These are phyloP conservation scores for Andrena minutula DNA, from an alignment of 2,888 invertebrate species.

Conservation along the genomic window DNA sequence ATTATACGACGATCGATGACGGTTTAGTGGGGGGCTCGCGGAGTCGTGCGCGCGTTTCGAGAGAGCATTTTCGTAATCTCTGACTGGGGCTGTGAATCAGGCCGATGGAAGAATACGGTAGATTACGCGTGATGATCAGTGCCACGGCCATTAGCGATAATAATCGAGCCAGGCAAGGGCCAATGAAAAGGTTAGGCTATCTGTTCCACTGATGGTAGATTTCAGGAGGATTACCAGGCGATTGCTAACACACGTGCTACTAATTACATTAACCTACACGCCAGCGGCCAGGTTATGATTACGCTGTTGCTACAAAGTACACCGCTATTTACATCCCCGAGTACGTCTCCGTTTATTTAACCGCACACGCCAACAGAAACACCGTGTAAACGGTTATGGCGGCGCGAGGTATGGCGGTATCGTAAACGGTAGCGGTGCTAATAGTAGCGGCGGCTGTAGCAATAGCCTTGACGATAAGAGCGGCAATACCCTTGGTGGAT, in stretches of 20 bases:
- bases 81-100: too few species aligned
- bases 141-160: too few species aligned
- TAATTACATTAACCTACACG: conserved; percentile 31
- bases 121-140: too few species aligned
- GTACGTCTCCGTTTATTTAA: conserved; percentile 48
- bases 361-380: conserved; percentile 25
- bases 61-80: too few species aligned
- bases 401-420: conserved; percentile 36
- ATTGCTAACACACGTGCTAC: neutral
- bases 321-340: conserved; percentile 31
- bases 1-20: too few species aligned
- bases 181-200: too few species aligned
- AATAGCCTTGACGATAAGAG: conserved; percentile 49
- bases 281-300: conserved; percentile 19
- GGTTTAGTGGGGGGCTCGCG: too few species aligned
- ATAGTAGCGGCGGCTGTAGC: conserved; percentile 31
- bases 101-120: too few species aligned
- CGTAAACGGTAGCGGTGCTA: conserved; percentile 47
- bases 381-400: conserved; percentile 55
- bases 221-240: neutral
- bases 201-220: neutral
- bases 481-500: neutral
- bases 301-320: conserved; percentile 36
- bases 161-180: too few species aligned
- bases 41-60: too few species aligned